Evolutionary conservation across 2,113 vertebrate genomes (phyloP).

Genomic region (Ophiodon elongatus): DNA sequence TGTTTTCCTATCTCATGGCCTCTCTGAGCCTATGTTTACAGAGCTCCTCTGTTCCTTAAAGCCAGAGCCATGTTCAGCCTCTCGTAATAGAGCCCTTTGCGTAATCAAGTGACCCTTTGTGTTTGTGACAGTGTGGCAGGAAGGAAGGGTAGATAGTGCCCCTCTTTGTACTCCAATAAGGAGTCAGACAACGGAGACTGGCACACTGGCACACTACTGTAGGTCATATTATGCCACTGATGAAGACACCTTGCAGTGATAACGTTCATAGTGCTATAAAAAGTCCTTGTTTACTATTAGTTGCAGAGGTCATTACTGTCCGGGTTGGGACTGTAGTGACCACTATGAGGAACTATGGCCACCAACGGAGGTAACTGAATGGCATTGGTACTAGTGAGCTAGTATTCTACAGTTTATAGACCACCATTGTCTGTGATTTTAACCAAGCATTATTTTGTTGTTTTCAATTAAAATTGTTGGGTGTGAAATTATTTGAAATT

Average conservation of each 20-base stretch:
- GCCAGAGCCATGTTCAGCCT: constrained; percentile 60
- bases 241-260: background rate
- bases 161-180: constrained; percentile 49
- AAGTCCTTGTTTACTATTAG: constrained; percentile 18
- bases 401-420: background rate
- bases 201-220: constrained; percentile 33
- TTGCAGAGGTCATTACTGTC: constrained; percentile 6
- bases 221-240: background rate
- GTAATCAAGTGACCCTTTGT: constrained; percentile 71
- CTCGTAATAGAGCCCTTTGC: constrained; percentile 60
- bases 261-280: constrained; percentile 15
- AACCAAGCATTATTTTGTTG: background rate
- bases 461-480: background rate
- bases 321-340: background rate
- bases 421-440: background rate
- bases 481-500: too few relatives aligned
- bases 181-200: constrained; percentile 47
- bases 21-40: constrained; percentile 59
- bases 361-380: background rate
- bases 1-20: constrained; percentile 57
- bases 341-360: background rate
- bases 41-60: constrained; percentile 69
- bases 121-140: constrained; percentile 59
- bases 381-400: background rate
- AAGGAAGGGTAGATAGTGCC: constrained; percentile 60